These are phyloP conservation scores for Acanthococcus lagerstroemiae DNA, from an alignment of 2,888 invertebrate species.

Conservation along the genomic window DNA sequence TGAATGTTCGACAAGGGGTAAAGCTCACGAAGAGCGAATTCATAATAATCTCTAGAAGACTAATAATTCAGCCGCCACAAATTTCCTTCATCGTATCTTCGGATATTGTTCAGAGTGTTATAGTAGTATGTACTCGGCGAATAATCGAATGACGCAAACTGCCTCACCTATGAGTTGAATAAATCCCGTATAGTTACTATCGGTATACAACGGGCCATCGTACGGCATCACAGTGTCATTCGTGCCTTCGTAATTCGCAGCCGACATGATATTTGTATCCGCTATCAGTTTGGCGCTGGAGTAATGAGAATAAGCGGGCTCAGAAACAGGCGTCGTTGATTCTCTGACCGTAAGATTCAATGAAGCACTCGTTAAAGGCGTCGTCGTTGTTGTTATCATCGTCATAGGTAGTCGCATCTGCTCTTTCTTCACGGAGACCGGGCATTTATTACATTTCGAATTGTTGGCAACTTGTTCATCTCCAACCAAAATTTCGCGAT, in stretches of 20 bases:
- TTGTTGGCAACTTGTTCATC: constrained; percentile 46
- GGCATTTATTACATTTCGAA: constrained; percentile 39
- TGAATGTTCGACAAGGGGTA: no score
- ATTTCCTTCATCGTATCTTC: no score
- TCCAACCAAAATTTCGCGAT: constrained; percentile 61
- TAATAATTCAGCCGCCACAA: no score
- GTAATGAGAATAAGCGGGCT: not conserved
- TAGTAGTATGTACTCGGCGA: no score
- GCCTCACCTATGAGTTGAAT: constrained; percentile 67
- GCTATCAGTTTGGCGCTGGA: constrained; percentile 1
- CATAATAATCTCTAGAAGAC: no score
- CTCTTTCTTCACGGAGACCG: constrained; percentile 37
- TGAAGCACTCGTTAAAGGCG: not conserved
- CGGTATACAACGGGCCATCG: constrained; percentile 65
- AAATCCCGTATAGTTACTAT: constrained; percentile 74
- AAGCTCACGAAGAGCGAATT: no score
- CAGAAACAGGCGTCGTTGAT: not conserved
- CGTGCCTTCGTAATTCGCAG: no score
- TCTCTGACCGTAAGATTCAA: not conserved
- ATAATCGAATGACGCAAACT: no score
- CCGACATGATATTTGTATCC: not conserved
- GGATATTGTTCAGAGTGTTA: no score
- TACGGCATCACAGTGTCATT: constrained; percentile 40
- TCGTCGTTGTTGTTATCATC: not conserved
- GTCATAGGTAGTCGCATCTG: not conserved